Conservation (phyloP, 2,797 vertebrate species). For the Cetoscarus ocellatus region DNA sequence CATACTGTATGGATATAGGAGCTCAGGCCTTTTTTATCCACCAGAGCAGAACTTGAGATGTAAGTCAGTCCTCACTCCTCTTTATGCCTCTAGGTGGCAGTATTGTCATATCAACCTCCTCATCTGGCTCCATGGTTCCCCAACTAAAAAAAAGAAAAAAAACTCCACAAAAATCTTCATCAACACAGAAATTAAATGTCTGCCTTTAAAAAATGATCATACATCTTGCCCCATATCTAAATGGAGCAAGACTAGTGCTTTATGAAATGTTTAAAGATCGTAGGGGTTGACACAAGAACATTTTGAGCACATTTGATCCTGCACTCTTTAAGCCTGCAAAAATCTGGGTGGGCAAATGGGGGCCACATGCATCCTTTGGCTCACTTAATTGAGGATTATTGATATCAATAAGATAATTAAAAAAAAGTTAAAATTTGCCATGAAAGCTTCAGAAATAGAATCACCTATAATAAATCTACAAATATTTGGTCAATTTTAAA, state of each 20-base stretch:
- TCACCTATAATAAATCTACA: no score
- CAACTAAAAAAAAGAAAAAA: slow-evolving; percentile 9
- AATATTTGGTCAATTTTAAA: no score
- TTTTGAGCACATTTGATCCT: not conserved
- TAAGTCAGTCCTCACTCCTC: slow-evolving; percentile 71
- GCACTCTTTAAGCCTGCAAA: no score
- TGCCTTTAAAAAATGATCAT: slow-evolving; percentile 33
- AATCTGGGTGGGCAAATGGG: no score
- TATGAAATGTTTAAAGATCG: slow-evolving; percentile 18
- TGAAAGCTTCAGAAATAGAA: no score
- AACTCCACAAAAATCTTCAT: slow-evolving; percentile 19
- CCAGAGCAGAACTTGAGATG: slow-evolving; percentile 51
- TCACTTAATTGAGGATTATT: no score
- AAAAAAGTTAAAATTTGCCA: no score
- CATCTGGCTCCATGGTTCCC: not conserved
- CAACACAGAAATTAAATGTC: slow-evolving; percentile 16
- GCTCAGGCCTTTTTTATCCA: slow-evolving; percentile 30
- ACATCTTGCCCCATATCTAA: slow-evolving; percentile 15
- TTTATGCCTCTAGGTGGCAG: slow-evolving; percentile 80
- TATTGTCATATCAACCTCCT: slow-evolving; percentile 78
- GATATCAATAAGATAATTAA: no score
- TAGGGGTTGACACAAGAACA: not conserved
- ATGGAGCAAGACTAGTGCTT: slow-evolving; percentile 18
- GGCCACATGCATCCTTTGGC: no score
- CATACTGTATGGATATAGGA: not conserved